Base-by-base conservation (phyloP, 92 coral and sea anemone genomes). In the Parazoanthus atlanticus region DNA sequence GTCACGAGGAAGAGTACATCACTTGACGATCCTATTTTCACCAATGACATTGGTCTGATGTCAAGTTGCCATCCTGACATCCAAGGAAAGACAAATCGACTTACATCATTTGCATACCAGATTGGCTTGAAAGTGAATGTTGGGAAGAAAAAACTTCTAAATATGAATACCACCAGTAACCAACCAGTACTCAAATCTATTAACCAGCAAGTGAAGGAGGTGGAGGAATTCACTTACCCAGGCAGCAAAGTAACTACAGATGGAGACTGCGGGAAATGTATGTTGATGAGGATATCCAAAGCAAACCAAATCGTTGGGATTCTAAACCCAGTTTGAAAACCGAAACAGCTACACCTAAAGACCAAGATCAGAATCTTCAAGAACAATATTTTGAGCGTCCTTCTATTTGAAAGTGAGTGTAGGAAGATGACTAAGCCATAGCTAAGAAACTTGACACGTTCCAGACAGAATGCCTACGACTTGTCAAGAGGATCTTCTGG, bases 21-120 rank as follows among this genome's bases (percentile, higher is more conserved):
- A 67, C 73, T 82, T 64, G 58, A 40, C 12, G 88, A 67, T 71
- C 17, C 8, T 23, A 33, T 64, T 84, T 71, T 67, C 13, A 64
- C 69, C 23, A 79, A 84, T 54, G 78, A 84, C 36, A 67, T 16
- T 52, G 58, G 58, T 52, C 4, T 52, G 12, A 16, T 43, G 49
- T 5, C 49, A 43, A 43, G 1, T 43, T 10, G 49, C 49, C 49
- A 43, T 43, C 10, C 0, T 43, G 49, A 43, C 49, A 43, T 2
- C 19, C 58, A 52, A 13, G 58, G 6, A n/a, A 67, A 67, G 74
- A 67, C 12, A 67, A n/a, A 67, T 29, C 15, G 15, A 5, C 30
- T 67, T 28, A 67, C 32, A 17, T 8, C 74, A 67, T 26, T 12
- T 67, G 71, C 74, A n/a, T 67, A 15, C 31, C 74, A 67, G 31